Evolutionary conservation across 2,888 invertebrate species (phyloP), one percentile per base, ranked within the genome.

Genomic region (Cephus sareptanus): DNA sequence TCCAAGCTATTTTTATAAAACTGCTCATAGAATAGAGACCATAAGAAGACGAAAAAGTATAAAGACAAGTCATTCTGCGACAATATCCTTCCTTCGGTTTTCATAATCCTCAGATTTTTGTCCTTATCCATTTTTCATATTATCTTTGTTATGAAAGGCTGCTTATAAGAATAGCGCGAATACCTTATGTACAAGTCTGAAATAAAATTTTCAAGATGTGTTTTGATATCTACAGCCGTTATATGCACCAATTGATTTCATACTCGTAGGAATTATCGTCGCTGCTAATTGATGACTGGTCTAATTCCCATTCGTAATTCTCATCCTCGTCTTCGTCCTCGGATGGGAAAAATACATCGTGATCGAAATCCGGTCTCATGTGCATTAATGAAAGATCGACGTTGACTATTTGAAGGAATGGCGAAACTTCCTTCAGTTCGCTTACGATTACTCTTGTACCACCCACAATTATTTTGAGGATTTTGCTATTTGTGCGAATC

Each of bases 401-500:
- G 70, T 89, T 87, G 3, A 90, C 82, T 75, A 90, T 82, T 75
- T 87, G 86, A 23, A 90, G 79, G 37, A 88, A 84, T 4, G 90
- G 90, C 4, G 89, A 89, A 15, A 88, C 80, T 69, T 83, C 81
- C 31, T 79, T 77, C 40, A 83, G 79, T 40, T 82, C 73, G 31
- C 69, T 77, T 15, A 77, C 69, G 13, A 70, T 33, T 23, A 87
- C 80, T 6, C 35, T 34, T 71, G 88, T 88, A 75, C 84, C 85
- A 11, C 89, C 90, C 9, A 90, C 84, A 13, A 85, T 86, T 34
- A 91, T 84, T 78, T 86, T 89, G 9, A 91, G 83, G n/a, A 89
- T 80, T 9, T 79, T 79, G 73, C 88, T 88, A 71, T 87, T 90
- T 15, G 83, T 85, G 31, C 91, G 85, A 40, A 73, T 82, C 34